A percentile compares a stretch with the other conserved stretches of the same genome.
Conservation (phyloP, 2,888 invertebrate genomes). For the Agrotis exclamationis region DNA sequence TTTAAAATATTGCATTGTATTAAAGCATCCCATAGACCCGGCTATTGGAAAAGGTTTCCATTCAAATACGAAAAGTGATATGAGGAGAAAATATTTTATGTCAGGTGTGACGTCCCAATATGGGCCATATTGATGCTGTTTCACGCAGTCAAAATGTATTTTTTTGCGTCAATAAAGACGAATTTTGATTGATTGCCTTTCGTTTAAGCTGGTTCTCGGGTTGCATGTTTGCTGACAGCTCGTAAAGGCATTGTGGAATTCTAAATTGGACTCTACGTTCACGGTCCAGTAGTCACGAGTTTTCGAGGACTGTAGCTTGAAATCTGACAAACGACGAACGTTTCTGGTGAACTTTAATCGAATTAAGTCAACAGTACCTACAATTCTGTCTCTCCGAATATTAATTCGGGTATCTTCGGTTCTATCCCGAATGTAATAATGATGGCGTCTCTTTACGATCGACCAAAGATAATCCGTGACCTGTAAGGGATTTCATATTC, state of each 20-base stretch:
- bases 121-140: slow-evolving; percentile 43
- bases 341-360: slow-evolving; percentile 34
- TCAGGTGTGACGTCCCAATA: slow-evolving; percentile 44
- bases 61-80: slow-evolving; percentile 42
- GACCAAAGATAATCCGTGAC: slow-evolving; percentile 53
- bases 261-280: slow-evolving; percentile 26
- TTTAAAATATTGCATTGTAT: slow-evolving; percentile 51
- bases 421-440: slow-evolving; percentile 40
- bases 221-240: slow-evolving; percentile 25
- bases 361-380: slow-evolving; percentile 35
- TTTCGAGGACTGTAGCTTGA: slow-evolving; percentile 15
- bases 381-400: slow-evolving; percentile 30
- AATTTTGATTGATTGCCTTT: slow-evolving; percentile 52
- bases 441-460: slow-evolving; percentile 39
- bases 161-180: slow-evolving; percentile 31
- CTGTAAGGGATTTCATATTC: slow-evolving; percentile 45
- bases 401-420: slow-evolving; percentile 13
- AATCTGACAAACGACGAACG: slow-evolving; percentile 12
- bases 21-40: slow-evolving; percentile 25
- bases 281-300: slow-evolving; percentile 11
- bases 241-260: slow-evolving; percentile 35
- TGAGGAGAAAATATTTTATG: slow-evolving; percentile 37
- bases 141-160: slow-evolving; percentile 32
- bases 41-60: slow-evolving; percentile 41
- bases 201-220: slow-evolving; percentile 22